phyloP scores from a whole-genome alignment of 2,888 invertebrate genomes.

The Acanthopleura granulata region DNA sequence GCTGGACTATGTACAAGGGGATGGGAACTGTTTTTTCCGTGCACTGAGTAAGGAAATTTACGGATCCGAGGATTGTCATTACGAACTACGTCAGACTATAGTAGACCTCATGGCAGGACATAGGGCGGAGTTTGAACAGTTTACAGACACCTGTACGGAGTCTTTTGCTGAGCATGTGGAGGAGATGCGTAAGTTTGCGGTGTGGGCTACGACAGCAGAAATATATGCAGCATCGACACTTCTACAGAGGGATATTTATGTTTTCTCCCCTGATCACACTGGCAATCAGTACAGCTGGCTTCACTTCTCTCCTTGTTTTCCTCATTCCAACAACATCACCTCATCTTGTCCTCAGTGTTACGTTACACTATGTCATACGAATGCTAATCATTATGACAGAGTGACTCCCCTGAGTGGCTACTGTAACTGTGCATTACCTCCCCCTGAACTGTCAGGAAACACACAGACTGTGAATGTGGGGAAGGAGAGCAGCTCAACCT shows the following conservation, averaged over 20 bases:
- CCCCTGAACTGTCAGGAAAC: conserved; percentile 45
- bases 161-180: conserved; percentile 41
- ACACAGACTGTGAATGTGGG: not conserved
- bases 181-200: conserved; percentile 43
- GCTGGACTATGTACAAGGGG: conserved; percentile 54
- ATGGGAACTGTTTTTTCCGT: conserved; percentile 61
- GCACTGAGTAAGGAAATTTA: conserved; percentile 58
- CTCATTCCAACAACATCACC: conserved; percentile 25
- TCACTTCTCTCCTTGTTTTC: conserved; percentile 47
- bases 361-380: conserved; percentile 56
- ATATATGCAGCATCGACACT: conserved; percentile 58
- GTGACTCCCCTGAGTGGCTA: conserved; percentile 38
- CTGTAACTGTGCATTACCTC: conserved; percentile 51
- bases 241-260: conserved; percentile 50
- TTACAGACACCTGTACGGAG: conserved; percentile 44
- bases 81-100: conserved; percentile 49
- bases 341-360: conserved; percentile 41
- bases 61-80: conserved; percentile 51
- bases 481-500: not conserved
- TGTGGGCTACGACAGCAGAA: conserved; percentile 58
- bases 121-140: conserved; percentile 50
- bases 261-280: conserved; percentile 52
- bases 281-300: conserved; percentile 52
- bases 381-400: conserved; percentile 61
- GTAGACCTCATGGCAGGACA: conserved; percentile 49